These are phyloP conservation scores for Rhea americana DNA, from an alignment of 2,113 vertebrate genomes.

Conservation along the genomic window DNA sequence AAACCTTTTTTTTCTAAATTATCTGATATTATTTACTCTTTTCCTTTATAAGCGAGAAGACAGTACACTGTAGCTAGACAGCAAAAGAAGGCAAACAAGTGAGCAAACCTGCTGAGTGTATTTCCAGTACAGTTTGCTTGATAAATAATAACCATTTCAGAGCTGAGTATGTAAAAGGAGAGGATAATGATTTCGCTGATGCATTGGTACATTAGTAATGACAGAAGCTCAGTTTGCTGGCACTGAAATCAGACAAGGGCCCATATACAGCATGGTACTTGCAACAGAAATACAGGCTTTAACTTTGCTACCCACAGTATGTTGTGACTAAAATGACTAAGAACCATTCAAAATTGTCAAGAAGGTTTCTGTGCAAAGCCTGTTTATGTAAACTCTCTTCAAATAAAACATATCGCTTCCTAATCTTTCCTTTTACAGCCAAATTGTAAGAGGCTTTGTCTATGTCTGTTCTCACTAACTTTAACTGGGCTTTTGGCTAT, in stretches of 20 bases:
- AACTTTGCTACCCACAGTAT: neutral
- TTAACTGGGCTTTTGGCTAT: neutral
- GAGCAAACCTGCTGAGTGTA: neutral
- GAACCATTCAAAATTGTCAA: neutral
- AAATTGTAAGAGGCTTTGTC: neutral
- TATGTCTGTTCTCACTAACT: neutral
- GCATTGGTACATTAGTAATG: neutral
- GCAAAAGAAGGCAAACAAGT: slow-evolving; percentile 14
- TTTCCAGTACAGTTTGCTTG: slow-evolving; percentile 17
- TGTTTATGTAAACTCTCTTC: neutral
- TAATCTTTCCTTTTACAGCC: neutral
- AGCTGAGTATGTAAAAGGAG: neutral
- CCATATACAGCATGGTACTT: neutral
- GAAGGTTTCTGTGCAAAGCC: neutral
- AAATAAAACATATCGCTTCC: neutral
- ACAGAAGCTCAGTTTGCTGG: neutral
- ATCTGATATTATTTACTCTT: neutral
- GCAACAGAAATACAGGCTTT: neutral
- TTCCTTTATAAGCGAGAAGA: neutral
- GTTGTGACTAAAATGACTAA: neutral
- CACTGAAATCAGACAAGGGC: neutral
- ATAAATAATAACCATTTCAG: slow-evolving; percentile 51
- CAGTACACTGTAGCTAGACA: neutral
- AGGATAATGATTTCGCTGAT: slow-evolving; percentile 13
- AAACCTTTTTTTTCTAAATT: neutral